Conservation (phyloP, 2,888 invertebrate genomes). For the Micropterix aruncella region DNA sequence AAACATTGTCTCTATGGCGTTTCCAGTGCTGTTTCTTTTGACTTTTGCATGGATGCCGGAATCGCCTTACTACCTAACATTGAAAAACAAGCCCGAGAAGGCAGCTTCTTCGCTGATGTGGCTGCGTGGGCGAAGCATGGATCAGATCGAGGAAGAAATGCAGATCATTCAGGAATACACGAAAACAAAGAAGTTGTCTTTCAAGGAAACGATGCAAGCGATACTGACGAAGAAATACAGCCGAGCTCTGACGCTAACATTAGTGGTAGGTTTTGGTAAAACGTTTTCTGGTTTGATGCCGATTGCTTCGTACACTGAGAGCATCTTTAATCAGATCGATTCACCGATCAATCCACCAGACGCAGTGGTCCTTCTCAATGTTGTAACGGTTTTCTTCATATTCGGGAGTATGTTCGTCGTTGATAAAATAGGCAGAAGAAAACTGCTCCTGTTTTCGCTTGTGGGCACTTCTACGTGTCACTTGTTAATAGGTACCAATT, state of each 20-base stretch:
- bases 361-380: no score
- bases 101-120: conserved; percentile 9
- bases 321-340: conserved; percentile 6
- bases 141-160: conserved; percentile 7
- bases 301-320: conserved; percentile 10
- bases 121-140: conserved; percentile 8
- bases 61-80: conserved; percentile 12
- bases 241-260: conserved; percentile 8
- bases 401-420: conserved; percentile 8
- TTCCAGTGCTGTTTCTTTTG: conserved; percentile 11
- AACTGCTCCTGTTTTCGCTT: conserved; percentile 7
- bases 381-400: no score
- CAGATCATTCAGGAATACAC: no score
- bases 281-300: conserved; percentile 9
- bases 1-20: conserved; percentile 8
- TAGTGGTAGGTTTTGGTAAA: conserved; percentile 7
- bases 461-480: conserved; percentile 9
- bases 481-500: conserved; percentile 8
- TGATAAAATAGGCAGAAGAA: conserved; percentile 10
- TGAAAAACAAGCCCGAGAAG: conserved; percentile 8
- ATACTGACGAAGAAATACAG: conserved; percentile 8
- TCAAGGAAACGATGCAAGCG: conserved; percentile 6
- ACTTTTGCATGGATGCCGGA: conserved; percentile 11
- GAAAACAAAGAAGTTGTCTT: conserved; percentile 6
- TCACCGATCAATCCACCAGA: conserved; percentile 7